A percentile compares a stretch with the other conserved stretches of the same genome.
Evolutionary conservation across 2,888 invertebrate genomes (phyloP).

Genomic region (Nephrocerus scutellatus): DNA sequence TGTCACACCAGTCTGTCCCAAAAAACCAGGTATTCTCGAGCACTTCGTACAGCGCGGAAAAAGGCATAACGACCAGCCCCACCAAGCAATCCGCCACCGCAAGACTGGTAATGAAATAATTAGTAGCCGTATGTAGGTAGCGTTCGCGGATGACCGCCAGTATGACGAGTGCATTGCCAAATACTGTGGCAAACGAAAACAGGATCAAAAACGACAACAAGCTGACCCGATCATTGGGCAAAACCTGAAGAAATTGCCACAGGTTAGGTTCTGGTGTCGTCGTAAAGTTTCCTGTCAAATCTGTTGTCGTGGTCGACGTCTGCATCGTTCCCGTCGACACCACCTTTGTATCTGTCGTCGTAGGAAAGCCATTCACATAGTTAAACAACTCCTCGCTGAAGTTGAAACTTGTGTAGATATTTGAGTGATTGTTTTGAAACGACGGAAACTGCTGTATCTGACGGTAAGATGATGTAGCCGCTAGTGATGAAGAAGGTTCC

Average conservation of each 20-base stretch:
- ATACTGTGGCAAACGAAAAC: conserved; percentile 87
- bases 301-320: conserved; percentile 7
- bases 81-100: conserved; percentile 96
- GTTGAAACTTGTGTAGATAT: conserved; percentile 43
- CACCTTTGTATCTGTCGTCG: too few species aligned
- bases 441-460: too few species aligned
- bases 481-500: too few species aligned
- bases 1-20: conserved; percentile 93
- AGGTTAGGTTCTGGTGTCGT: conserved; percentile 42
- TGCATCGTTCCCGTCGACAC: too few species aligned
- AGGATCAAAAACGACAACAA: conserved; percentile 74
- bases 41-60: conserved; percentile 85
- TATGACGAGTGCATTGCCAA: conserved; percentile 92
- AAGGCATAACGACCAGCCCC: conserved; percentile 96
- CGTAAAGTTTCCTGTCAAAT: conserved; percentile 11
- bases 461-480: too few species aligned
- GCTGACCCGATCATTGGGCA: conserved; percentile 64
- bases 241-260: conserved; percentile 44
- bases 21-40: conserved; percentile 89
- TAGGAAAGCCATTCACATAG: conserved; percentile 39
- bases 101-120: conserved; percentile 93
- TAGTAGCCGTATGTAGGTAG: conserved; percentile 93
- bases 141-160: conserved; percentile 87
- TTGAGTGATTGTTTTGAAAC: too few species aligned
- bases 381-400: conserved; percentile 43